Evolutionary conservation across 2,113 vertebrate species (phyloP).

Genomic region (Boulengeromyrus knoepffleri): DNA sequence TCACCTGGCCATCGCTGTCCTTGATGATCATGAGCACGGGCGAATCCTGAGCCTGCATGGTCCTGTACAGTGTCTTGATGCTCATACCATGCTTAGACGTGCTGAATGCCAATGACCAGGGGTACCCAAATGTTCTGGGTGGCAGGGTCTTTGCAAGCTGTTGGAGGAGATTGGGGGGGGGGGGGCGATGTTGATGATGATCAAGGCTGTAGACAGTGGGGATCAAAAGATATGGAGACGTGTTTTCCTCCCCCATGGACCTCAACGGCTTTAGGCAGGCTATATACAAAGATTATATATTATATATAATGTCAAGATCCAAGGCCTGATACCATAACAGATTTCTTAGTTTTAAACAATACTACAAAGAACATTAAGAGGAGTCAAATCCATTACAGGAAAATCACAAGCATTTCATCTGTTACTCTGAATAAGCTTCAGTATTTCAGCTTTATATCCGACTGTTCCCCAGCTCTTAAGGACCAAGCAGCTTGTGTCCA

Average conservation of each 20-base stretch:
- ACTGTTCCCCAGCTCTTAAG: background rate
- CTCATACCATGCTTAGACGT: conserved; percentile 78
- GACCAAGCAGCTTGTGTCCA: background rate
- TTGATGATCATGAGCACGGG: conserved; percentile 74
- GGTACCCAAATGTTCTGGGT: conserved; percentile 75
- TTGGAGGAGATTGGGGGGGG: background rate
- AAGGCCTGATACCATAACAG: background rate
- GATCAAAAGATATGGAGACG: background rate
- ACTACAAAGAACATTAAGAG: background rate
- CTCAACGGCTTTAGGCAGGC: background rate
- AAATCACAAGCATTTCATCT: background rate
- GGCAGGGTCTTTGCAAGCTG: conserved; percentile 75
- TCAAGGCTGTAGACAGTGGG: background rate
- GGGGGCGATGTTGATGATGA: background rate
- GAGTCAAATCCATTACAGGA: background rate
- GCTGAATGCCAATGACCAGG: conserved; percentile 75
- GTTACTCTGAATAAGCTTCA: background rate
- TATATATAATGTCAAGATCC: background rate
- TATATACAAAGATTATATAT: background rate
- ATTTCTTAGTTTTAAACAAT: background rate
- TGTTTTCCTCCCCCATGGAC: background rate
- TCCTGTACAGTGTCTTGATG: conserved; percentile 73
- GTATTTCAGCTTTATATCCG: background rate
- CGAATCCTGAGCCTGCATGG: conserved; percentile 70
- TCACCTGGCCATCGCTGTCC: conserved; percentile 74